These are phyloP conservation scores for Propsilocerus akamusi DNA, from an alignment of 1,140 invertebrate species.

Conservation along the genomic window DNA sequence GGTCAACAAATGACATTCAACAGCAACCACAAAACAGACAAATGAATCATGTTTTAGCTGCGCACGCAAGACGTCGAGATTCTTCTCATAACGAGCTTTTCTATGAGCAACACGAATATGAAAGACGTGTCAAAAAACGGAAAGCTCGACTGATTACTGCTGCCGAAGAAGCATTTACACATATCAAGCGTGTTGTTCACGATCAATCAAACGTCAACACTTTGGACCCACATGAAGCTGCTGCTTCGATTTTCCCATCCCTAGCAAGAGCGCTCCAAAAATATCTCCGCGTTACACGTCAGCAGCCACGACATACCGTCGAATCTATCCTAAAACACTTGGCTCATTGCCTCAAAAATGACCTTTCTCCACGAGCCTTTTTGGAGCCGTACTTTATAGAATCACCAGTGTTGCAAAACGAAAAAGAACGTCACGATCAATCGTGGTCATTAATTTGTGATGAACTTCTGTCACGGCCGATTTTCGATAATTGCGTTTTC, in stretches of 20 bases:
- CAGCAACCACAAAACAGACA: slow-evolving; percentile 41
- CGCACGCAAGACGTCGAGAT: slow-evolving; percentile 51
- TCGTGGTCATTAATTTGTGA: slow-evolving; percentile 90
- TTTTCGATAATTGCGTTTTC: slow-evolving; percentile 67
- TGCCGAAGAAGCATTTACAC: slow-evolving; percentile 92
- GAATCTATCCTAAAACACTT: slow-evolving; percentile 77
- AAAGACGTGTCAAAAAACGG: slow-evolving; percentile 77
- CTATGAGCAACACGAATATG: slow-evolving; percentile 95
- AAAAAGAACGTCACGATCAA: slow-evolving; percentile 57
- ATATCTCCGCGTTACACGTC: slow-evolving; percentile 83
- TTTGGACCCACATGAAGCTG: slow-evolving; percentile 87
- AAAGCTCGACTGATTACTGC: slow-evolving; percentile 75
- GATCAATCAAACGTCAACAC: slow-evolving; percentile 41
- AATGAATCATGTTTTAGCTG: slow-evolving; percentile 44
- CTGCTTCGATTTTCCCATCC: slow-evolving; percentile 91
- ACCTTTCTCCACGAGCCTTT: slow-evolving; percentile 84
- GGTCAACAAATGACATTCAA: slow-evolving; percentile 46
- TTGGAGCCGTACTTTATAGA: slow-evolving; percentile 71
- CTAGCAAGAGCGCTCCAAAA: slow-evolving; percentile 91
- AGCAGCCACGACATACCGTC: slow-evolving; percentile 87
- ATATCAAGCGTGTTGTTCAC: slow-evolving; percentile 68
- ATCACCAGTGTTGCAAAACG: slow-evolving; percentile 58
- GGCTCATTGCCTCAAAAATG: slow-evolving; percentile 76
- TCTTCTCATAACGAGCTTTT: slow-evolving; percentile 93
- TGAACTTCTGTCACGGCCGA: slow-evolving; percentile 64